phyloP scores from a whole-genome alignment of 92 coral and sea anemone species.

The Anthopleura xanthogrammica region DNA sequence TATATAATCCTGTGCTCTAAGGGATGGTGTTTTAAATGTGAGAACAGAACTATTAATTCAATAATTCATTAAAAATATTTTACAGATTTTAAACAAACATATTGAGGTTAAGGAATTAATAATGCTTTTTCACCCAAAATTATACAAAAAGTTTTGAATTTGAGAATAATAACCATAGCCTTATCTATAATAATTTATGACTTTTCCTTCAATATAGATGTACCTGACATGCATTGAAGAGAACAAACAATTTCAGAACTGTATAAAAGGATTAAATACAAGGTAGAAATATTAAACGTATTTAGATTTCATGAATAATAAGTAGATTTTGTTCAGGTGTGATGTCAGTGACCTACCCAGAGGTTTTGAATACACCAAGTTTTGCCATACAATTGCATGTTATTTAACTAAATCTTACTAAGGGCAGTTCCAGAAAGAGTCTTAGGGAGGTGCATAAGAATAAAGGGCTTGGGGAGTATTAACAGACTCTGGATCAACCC shows the following conservation, averaged over 20 bases:
- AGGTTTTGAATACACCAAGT: neutral
- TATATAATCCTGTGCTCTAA: neutral
- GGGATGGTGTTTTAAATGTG: neutral
- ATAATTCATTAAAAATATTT: neutral
- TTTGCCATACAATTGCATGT: neutral
- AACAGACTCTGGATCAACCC: too few relatives aligned
- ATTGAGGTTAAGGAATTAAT: neutral
- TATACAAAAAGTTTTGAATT: neutral
- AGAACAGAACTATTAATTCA: neutral
- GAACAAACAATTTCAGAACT: neutral
- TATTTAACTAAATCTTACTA: neutral
- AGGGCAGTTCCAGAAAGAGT: neutral
- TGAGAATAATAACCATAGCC: too few relatives aligned
- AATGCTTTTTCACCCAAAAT: neutral
- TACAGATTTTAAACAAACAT: neutral
- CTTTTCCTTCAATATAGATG: constrained; percentile 6
- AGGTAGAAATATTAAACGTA: neutral
- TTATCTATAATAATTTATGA: neutral
- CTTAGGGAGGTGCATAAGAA: too few relatives aligned
- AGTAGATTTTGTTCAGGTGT: neutral
- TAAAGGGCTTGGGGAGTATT: too few relatives aligned
- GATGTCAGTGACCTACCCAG: neutral
- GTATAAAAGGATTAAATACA: constrained; percentile 13
- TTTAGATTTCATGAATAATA: neutral
- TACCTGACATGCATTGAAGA: constrained; percentile 22